Evolutionary conservation across 1,140 invertebrate species (phyloP).

Genomic region (Zelostemma sp.): DNA sequence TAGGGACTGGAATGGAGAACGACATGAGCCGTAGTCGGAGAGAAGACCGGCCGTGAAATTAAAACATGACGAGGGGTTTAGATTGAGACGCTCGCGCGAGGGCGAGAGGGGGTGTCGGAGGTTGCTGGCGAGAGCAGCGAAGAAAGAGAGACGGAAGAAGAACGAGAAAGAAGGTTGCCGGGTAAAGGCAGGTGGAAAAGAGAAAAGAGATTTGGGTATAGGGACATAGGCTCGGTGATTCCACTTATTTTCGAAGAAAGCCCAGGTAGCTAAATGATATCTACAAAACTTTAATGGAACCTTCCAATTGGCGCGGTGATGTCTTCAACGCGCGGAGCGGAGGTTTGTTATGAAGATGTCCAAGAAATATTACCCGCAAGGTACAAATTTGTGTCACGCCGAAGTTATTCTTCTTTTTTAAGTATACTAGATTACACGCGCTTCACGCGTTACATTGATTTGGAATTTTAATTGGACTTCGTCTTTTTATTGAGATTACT

Average conservation of each 20-base stretch:
- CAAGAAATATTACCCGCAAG: too few relatives aligned
- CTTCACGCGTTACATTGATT: too few relatives aligned
- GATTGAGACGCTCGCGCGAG: constrained; percentile 61
- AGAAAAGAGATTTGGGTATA: constrained; percentile 13
- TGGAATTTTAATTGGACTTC: too few relatives aligned
- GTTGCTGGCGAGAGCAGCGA: constrained; percentile 17
- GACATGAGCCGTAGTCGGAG: constrained; percentile 45
- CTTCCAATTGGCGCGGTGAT: constrained; percentile 9
- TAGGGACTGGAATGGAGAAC: constrained; percentile 46
- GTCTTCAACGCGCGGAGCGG: constrained; percentile 3
- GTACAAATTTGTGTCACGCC: too few relatives aligned
- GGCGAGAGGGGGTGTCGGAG: constrained; percentile 21
- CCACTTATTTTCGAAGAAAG: constrained; percentile 5
- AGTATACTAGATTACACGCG: too few relatives aligned
- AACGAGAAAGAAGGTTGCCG: constrained; percentile 15
- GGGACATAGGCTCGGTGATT: constrained; percentile 11
- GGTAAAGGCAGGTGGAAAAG: constrained; percentile 4
- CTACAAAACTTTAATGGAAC: neutral
- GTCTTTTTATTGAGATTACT: too few relatives aligned
- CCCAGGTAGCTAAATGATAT: constrained; percentile 6
- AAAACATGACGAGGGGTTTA: constrained; percentile 65
- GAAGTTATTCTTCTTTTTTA: too few relatives aligned
- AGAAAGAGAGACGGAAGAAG: constrained; percentile 21
- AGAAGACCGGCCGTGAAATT: constrained; percentile 64
- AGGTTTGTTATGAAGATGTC: too few relatives aligned